Evolutionary conservation across 2,797 vertebrate species (phyloP).

Genomic region (Arrhamphus sclerolepis): DNA sequence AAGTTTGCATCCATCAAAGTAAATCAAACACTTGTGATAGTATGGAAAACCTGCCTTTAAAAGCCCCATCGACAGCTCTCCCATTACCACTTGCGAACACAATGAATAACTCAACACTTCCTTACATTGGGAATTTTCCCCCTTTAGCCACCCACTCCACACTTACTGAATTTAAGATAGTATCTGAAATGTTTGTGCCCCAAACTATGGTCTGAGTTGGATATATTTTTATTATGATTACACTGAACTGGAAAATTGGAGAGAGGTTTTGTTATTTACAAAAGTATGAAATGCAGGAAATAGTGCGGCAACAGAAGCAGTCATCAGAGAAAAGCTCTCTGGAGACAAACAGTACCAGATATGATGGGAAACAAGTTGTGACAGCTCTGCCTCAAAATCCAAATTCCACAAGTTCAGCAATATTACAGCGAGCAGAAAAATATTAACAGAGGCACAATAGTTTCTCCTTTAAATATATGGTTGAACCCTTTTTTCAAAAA

Average conservation of each 20-base stretch:
- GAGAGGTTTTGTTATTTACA: conserved; percentile 21
- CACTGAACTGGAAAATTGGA: conserved; percentile 15
- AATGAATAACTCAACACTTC: conserved; percentile 34
- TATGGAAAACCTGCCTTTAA: conserved; percentile 36
- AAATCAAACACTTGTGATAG: conserved; percentile 48
- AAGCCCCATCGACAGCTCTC: conserved; percentile 47
- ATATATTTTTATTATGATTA: conserved; percentile 36
- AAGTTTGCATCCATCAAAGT: conserved; percentile 35
- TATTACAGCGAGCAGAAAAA: conserved; percentile 4
- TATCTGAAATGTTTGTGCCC: conserved; percentile 45
- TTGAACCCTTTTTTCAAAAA: not conserved
- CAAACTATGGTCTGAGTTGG: conserved; percentile 25
- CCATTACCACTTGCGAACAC: conserved; percentile 48
- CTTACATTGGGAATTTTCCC: conserved; percentile 18
- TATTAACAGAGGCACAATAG: not conserved
- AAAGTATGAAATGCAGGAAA: conserved; percentile 28
- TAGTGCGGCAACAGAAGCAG: conserved; percentile 40
- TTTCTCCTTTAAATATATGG: not conserved
- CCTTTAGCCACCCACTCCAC: not conserved
- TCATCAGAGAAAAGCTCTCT: conserved; percentile 36
- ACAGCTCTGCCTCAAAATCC: conserved; percentile 14
- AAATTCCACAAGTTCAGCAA: conserved; percentile 5
- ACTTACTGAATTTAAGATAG: conserved; percentile 44
- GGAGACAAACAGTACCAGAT: conserved; percentile 39
- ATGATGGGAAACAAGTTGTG: conserved; percentile 41